A percentile compares a stretch with the other conserved stretches of the same genome.
These are phyloP conservation scores for Ispidina lecontei DNA, from an alignment of 2,797 vertebrate species.

Conservation along the genomic window DNA sequence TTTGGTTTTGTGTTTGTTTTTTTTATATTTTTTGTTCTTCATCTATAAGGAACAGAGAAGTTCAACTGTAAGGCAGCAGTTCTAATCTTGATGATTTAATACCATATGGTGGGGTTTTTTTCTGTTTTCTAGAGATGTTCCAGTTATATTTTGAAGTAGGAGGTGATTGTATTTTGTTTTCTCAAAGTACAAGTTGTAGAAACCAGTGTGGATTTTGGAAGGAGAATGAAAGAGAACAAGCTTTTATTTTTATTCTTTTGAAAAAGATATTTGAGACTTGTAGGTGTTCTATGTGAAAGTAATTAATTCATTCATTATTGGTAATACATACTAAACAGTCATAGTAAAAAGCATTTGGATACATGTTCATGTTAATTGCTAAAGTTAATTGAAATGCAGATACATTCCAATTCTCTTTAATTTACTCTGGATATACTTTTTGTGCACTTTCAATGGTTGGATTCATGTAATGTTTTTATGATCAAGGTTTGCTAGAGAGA, in stretches of 20 bases:
- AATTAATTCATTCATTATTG: background rate
- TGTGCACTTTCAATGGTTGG: background rate
- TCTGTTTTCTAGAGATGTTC: background rate
- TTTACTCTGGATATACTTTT: background rate
- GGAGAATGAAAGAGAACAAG: background rate
- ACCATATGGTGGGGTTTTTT: background rate
- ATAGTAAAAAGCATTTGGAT: background rate
- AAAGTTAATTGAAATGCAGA: background rate
- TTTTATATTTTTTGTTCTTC: background rate
- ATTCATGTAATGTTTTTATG: conserved; percentile 14
- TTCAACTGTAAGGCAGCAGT: background rate
- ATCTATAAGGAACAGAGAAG: background rate
- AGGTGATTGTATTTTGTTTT: background rate
- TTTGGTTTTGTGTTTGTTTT: background rate
- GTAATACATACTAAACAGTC: background rate
- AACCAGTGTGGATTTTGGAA: background rate
- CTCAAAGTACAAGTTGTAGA: background rate
- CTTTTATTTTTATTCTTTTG: background rate
- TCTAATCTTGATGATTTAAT: background rate
- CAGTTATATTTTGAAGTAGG: background rate
- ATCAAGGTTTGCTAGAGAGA: background rate
- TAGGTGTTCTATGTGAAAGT: background rate
- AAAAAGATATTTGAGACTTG: background rate
- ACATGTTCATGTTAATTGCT: background rate
- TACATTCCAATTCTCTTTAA: background rate